Evolutionary conservation across 2,113 vertebrate genomes (phyloP).

Genomic region (Galeopterus variegatus): DNA sequence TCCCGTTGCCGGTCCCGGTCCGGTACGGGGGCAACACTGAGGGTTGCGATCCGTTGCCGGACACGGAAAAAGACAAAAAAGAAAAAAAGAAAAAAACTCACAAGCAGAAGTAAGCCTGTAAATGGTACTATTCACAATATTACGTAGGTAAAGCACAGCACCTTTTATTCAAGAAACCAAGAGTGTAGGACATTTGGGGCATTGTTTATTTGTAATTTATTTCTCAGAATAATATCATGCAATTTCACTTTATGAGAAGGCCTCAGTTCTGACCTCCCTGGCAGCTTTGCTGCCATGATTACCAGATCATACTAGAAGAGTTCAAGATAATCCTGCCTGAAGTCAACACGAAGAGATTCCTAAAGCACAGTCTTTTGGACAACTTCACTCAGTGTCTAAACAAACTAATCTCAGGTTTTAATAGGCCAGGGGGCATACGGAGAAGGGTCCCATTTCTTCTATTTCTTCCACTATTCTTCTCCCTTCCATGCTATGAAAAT

Average conservation of each 20-base stretch:
- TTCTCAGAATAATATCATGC: background rate
- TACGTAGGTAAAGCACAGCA: too few relatives aligned
- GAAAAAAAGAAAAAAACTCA: background rate
- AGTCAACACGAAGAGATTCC: background rate
- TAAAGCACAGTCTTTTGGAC: background rate
- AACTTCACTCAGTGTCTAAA: background rate
- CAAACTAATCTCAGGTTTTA: background rate
- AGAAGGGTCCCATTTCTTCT: background rate
- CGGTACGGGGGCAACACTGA: too few relatives aligned
- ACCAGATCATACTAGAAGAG: background rate
- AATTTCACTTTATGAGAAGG: background rate
- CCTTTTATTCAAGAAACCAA: background rate
- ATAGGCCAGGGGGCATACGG: background rate
- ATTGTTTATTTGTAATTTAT: background rate
- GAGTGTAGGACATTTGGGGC: background rate
- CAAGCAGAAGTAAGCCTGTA: background rate
- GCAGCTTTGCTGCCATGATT: background rate
- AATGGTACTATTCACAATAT: accelerated
- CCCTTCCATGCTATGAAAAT: background rate
- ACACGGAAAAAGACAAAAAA: too few relatives aligned
- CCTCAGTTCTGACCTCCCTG: background rate
- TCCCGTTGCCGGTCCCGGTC: too few relatives aligned
- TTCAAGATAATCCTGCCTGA: background rate
- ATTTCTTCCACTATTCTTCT: background rate
- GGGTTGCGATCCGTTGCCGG: too few relatives aligned